phyloP scores from a whole-genome alignment of 2,113 vertebrate genomes.

The Rutilus rutilus region DNA sequence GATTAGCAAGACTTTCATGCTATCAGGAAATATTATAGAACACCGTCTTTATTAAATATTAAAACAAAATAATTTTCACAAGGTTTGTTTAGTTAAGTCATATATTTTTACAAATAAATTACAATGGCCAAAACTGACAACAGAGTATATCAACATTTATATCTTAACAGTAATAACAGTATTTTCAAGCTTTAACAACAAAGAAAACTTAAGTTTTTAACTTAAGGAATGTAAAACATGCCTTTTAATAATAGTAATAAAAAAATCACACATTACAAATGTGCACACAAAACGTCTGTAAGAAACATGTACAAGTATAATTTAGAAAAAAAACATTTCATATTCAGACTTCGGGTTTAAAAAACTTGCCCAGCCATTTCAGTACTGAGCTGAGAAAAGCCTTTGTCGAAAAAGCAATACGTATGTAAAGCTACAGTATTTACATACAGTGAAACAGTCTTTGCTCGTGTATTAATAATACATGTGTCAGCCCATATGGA shows the following conservation, averaged over 20 bases:
- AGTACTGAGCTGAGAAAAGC: constrained; percentile 52
- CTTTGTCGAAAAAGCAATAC: constrained; percentile 61
- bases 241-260: constrained; percentile 24
- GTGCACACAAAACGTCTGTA: not conserved
- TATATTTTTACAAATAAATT: constrained; percentile 75
- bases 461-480: constrained; percentile 32
- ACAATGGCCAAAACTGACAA: constrained; percentile 59
- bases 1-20: not conserved
- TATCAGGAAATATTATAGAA: constrained; percentile 19
- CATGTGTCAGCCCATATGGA: constrained; percentile 29
- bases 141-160: constrained; percentile 33
- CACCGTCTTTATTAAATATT: constrained; percentile 56
- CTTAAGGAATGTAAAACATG: constrained; percentile 45
- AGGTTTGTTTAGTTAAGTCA: constrained; percentile 38
- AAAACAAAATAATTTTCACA: constrained; percentile 47
- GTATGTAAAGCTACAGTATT: constrained; percentile 43
- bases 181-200: constrained; percentile 47
- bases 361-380: constrained; percentile 53
- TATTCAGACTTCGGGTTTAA: constrained; percentile 37
- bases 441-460: constrained; percentile 13
- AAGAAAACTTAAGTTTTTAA: constrained; percentile 34
- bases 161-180: constrained; percentile 59
- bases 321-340: constrained; percentile 47
- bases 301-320: constrained; percentile 63
- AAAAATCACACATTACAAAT: constrained; percentile 22